Evolutionary conservation across 53 echinoderm and acorn worm species (phyloP).

Genomic region (Echinometra lucunter): DNA sequence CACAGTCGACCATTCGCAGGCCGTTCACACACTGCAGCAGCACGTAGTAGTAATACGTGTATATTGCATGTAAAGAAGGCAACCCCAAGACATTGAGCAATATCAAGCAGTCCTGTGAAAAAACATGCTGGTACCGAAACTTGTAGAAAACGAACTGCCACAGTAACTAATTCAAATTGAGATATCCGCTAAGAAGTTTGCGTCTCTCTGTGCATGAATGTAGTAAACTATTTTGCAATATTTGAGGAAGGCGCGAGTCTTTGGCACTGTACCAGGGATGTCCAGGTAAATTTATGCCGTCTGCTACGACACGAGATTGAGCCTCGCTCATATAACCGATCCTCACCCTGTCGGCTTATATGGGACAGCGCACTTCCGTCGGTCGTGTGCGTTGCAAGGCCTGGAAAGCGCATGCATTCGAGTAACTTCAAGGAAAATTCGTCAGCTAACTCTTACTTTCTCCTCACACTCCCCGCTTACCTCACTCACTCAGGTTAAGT

Average conservation of each 20-base stretch:
- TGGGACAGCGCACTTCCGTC: conserved; percentile 54
- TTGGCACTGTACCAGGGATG: neutral
- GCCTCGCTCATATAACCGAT: conserved; percentile 20
- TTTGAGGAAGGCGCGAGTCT: neutral
- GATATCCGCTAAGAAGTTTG: neutral
- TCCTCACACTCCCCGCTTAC: neutral
- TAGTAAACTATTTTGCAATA: neutral
- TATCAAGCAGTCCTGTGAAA: neutral
- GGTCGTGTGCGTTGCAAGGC: neutral
- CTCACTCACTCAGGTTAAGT: neutral
- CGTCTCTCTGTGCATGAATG: neutral
- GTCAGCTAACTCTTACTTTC: too few species aligned
- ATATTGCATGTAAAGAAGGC: neutral
- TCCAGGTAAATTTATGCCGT: conserved; percentile 30
- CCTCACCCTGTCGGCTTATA: neutral
- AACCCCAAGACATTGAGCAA: neutral
- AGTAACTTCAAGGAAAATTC: neutral
- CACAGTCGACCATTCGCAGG: neutral
- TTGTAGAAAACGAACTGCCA: conserved; percentile 9
- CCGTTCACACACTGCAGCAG: neutral
- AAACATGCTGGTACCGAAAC: neutral
- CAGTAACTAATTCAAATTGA: conserved; percentile 8
- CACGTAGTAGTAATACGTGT: neutral
- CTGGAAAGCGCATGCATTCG: neutral
- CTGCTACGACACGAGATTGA: neutral